Percentiles rank a stretch among this genome's conserved stretches.
phyloP scores from a whole-genome alignment of 1,140 invertebrate species.

The Eumaeus atala region DNA sequence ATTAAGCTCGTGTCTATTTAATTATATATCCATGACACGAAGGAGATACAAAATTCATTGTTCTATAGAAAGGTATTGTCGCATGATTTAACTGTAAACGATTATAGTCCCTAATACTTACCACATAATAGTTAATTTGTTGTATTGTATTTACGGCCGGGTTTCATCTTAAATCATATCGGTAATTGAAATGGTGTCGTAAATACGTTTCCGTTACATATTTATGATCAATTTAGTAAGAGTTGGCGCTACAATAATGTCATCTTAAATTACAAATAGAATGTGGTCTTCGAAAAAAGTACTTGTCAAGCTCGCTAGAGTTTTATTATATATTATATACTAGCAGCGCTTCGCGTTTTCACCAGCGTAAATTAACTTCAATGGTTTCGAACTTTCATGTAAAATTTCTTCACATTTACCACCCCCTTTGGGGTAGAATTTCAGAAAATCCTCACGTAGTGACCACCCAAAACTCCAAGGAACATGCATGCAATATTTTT shows the following conservation, averaged over 20 bases:
- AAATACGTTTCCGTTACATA: constrained; percentile 6
- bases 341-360: too few species aligned
- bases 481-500: too few species aligned
- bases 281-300: too few species aligned
- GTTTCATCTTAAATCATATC: constrained; percentile 7
- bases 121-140: constrained; percentile 2
- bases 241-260: constrained; percentile 4
- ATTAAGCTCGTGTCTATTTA: too few species aligned
- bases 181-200: constrained; percentile 9
- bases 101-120: background rate
- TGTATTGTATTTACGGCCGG: background rate
- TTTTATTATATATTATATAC: too few species aligned
- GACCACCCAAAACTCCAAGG: too few species aligned
- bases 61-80: constrained; percentile 9
- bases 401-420: too few species aligned
- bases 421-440: too few species aligned
- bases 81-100: background rate
- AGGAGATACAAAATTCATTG: constrained; percentile 10
- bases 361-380: too few species aligned
- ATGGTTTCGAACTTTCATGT: too few species aligned
- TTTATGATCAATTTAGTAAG: constrained; percentile 6
- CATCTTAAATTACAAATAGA: constrained; percentile 8
- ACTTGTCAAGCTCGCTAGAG: too few species aligned
- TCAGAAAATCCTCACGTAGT: too few species aligned
- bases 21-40: background rate